Base-by-base conservation (phyloP, 2,888 invertebrate species). In the Scelioninae gen. 1 region DNA sequence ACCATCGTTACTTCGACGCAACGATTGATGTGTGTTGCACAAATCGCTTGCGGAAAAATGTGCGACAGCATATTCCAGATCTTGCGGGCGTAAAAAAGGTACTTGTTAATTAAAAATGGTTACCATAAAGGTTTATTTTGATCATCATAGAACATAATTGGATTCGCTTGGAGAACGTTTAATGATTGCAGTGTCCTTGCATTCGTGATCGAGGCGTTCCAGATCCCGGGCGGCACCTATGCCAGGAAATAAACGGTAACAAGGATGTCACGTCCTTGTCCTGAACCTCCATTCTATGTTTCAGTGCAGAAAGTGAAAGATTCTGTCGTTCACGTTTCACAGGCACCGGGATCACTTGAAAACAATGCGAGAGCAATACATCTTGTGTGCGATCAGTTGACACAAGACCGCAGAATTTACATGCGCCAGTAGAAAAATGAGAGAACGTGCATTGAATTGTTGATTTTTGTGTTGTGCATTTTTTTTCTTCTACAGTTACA, bases 161-260 rank as follows among this genome's bases (percentile, higher is more conserved):
- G 66, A 83, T 58, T 75, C 75, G 34, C 77, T 29, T 34, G 31
- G 77, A 53, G 74, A 83, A 66, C 80, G 77, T 77, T 86, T 88
- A 89, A 90, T 85, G 88, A 89, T 89, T 86, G 80, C 75, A 79
- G 40, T 86, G 89, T 90, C 89, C 90, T 90, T 90, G 89, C 82
- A 65, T 82, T 71, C 78, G 87, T 86, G 85, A 88, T 88, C 85
- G 78, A 81, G 72, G 79, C 83, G 88, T 86, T 88, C 88, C 82
- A 88, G 85, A 89, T 88, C 86, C 82, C 77, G 82, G 76, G 83
- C 80, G 82, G 80, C 84, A 58, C 79, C 80, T 65, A 78, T 77
- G 84, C 40, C 86, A 87, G 87, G 87, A 88, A 89, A 86, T 87
- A 88, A 90, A 88, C 53, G 76, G 88, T 89, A 88, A 88, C 88